Conservation (phyloP, 2,888 invertebrate genomes). For the Bellardia bayeri region DNA sequence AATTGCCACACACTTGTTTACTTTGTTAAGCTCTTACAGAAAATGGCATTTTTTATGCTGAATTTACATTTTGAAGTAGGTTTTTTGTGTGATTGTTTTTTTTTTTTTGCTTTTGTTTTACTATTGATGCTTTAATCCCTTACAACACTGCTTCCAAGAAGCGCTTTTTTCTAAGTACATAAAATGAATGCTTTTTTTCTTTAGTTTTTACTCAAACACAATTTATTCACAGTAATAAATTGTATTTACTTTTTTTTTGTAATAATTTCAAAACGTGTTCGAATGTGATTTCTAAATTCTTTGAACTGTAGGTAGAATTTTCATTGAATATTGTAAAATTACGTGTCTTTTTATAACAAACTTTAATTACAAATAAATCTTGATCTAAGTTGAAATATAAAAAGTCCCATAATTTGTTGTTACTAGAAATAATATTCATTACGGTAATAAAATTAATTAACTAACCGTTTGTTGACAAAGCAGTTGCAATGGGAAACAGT, state of each 20-base stretch:
- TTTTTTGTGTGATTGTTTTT: too few species aligned
- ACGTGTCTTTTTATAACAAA: not conserved
- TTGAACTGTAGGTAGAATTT: not conserved
- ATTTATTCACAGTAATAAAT: too few species aligned
- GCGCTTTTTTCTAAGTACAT: too few species aligned
- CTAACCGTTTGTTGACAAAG: constrained; percentile 5
- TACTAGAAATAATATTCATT: not conserved
- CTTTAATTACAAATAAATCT: constrained; percentile 11
- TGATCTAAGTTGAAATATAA: not conserved
- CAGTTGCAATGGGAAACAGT: constrained; percentile 33
- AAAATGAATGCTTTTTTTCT: too few species aligned
- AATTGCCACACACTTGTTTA: too few species aligned
- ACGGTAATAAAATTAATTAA: constrained; percentile 24
- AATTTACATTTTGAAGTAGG: too few species aligned
- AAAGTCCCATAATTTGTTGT: constrained; percentile 32
- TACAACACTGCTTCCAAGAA: too few species aligned
- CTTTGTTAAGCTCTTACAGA: too few species aligned
- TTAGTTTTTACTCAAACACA: too few species aligned
- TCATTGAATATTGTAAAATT: not conserved
- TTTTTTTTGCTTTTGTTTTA: too few species aligned
- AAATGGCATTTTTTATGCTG: too few species aligned
- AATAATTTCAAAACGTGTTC: not conserved
- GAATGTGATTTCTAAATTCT: not conserved
- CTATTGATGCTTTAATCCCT: too few species aligned
- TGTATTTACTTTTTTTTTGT: not conserved